phyloP scores from a whole-genome alignment of 1,140 invertebrate genomes.

The Drosophila lacteicornis region DNA sequence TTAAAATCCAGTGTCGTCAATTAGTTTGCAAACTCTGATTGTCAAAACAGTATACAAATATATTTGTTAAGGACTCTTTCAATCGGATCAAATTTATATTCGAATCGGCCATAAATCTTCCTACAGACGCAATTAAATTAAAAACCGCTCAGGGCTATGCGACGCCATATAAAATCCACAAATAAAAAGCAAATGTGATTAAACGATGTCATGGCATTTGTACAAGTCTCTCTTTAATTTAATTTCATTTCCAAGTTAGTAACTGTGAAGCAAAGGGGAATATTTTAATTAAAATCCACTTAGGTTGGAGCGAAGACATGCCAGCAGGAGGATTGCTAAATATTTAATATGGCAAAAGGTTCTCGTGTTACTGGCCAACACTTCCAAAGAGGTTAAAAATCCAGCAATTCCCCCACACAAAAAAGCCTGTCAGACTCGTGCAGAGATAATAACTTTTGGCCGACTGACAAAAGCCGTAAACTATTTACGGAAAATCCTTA shows the following conservation, averaged over 20 bases:
- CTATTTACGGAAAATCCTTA: slow-evolving; percentile 24
- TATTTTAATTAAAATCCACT: neutral
- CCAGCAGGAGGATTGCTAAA: neutral
- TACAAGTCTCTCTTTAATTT: neutral
- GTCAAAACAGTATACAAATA: neutral
- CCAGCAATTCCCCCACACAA: neutral
- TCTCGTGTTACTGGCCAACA: neutral
- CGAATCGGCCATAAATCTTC: slow-evolving; percentile 7
- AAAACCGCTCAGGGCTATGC: slow-evolving; percentile 6
- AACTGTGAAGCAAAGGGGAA: too few species aligned
- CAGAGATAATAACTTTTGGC: slow-evolving; percentile 27
- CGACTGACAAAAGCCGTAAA: slow-evolving; percentile 23
- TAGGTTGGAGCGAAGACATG: neutral
- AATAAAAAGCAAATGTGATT: slow-evolving; percentile 9
- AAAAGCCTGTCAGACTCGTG: slow-evolving; percentile 13
- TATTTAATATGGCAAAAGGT: neutral
- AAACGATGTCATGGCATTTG: neutral
- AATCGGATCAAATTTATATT: slow-evolving; percentile 15
- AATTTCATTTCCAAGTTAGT: neutral
- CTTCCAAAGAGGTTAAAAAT: neutral
- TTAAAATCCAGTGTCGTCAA: slow-evolving; percentile 2
- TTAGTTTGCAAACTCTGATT: slow-evolving; percentile 2
- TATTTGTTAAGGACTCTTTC: neutral
- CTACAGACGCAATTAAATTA: slow-evolving; percentile 8
- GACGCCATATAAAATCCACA: neutral